Percentiles rank a stretch among this genome's conserved stretches.
Conservation (phyloP, 2,888 invertebrate genomes). For the Bellardia bayeri region DNA sequence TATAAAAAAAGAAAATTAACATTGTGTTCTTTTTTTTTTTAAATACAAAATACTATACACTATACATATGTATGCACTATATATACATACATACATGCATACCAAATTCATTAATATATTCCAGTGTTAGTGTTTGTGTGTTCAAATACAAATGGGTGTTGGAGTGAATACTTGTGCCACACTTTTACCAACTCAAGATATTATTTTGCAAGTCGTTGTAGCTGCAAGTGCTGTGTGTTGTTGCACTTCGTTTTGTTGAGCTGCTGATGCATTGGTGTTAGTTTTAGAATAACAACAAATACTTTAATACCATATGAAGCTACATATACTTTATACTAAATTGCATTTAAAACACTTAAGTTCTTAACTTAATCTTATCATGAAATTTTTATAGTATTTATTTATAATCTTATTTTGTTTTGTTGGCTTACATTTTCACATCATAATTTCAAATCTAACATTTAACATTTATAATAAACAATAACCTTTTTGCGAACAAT, state of each 20-base stretch:
- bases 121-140: not conserved
- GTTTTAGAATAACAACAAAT: not conserved
- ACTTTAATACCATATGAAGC: not conserved
- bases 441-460: too few species aligned
- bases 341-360: not conserved
- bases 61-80: not conserved
- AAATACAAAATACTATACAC: conserved; percentile 8
- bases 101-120: not conserved
- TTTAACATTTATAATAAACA: too few species aligned
- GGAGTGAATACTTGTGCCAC: not conserved
- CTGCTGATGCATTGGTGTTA: not conserved
- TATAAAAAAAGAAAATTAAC: conserved; percentile 59
- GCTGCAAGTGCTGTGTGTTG: not conserved
- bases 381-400: not conserved
- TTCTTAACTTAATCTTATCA: not conserved
- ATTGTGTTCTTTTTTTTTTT: conserved; percentile 18
- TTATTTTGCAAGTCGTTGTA: not conserved
- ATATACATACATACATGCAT: not conserved
- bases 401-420: too few species aligned
- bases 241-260: conserved; percentile 1
- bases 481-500: too few species aligned
- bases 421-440: too few species aligned
- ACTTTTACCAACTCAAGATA: not conserved
- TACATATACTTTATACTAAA: not conserved
- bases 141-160: not conserved